Percentiles rank a stretch among this genome's conserved stretches.
These are phyloP conservation scores for Muscicapa striata DNA, from an alignment of 2,797 vertebrate genomes.

Conservation along the genomic window DNA sequence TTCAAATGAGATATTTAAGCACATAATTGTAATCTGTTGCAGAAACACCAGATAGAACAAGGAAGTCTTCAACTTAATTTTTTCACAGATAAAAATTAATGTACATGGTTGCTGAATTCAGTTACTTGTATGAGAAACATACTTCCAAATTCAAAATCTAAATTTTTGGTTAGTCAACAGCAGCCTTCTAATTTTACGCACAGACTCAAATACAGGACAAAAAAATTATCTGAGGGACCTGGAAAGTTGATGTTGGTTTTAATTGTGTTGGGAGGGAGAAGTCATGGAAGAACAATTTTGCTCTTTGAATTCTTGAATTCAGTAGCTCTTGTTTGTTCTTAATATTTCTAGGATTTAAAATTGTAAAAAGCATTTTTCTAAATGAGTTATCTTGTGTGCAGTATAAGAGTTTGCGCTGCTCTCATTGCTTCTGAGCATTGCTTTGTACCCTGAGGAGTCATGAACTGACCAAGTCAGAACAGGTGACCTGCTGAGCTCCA, in stretches of 20 bases:
- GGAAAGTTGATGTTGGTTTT: neutral
- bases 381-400: neutral
- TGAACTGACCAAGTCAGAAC: neutral
- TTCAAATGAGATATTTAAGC: neutral
- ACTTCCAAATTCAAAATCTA: neutral
- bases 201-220: neutral
- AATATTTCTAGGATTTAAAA: neutral
- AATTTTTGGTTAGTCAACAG: neutral
- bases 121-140: neutral
- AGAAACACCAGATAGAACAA: neutral
- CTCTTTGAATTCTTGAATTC: neutral
- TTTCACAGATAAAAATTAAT: neutral
- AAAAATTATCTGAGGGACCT: neutral
- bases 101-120: neutral
- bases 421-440: neutral
- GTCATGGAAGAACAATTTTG: neutral
- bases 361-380: neutral
- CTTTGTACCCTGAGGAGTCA: neutral
- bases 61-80: neutral
- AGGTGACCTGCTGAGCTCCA: neutral
- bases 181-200: neutral
- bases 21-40: neutral
- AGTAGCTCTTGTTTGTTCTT: neutral
- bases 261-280: neutral
- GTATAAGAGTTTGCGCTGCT: rapidly evolving